Base-by-base conservation (phyloP, 2,888 invertebrate genomes). In the Platycnemis pennipes region DNA sequence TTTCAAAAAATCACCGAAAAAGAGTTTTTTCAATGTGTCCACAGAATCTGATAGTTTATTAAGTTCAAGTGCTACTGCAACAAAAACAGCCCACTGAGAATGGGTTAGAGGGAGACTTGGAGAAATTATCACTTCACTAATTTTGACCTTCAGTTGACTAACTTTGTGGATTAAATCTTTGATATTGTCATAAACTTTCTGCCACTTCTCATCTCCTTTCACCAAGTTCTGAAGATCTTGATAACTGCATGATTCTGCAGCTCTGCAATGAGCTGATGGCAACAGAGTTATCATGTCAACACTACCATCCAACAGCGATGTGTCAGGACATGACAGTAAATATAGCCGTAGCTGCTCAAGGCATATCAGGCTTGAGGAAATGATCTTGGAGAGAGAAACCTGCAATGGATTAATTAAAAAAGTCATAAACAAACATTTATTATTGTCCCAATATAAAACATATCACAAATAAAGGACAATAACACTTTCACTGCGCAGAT, bases 321-420 rank as follows among this genome's bases (percentile, higher is more conserved):
- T 13, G 11, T 94, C 56, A 11, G 96, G 96, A 95, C 96, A 96
- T 94, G 96, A 95, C 85, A 96, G 95, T 8, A 96, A 95, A 45
- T 96, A 94, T 22, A 95, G 95, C 46, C 95, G 94, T 94, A 96
- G 95, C 95, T 96, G 96, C 56, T 95, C 95, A 45, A 96, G 94
- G n/a, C 96, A 95, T 94, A 96, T 95, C 0, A 95, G 26, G 42
- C 77, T 89, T n/a, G 89, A 85, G 44, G 94, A 94, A 2, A 94
- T 56, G 37, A 87, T 44, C 63, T 63, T 94, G 42, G 44, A 22
- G 31, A 88, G 53, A 31, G n/a, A 53, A 56, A 13, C 44, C 94
- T 94, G 88, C 42, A 87, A 22, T 16, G 37, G 42, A 46, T 63
- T n/a, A 88, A 26, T 2, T 2, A 86, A 22, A 56, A 53, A 22